These are phyloP conservation scores for Pelodiscus sinensis DNA, from an alignment of 2,113 vertebrate genomes.

Conservation along the genomic window DNA sequence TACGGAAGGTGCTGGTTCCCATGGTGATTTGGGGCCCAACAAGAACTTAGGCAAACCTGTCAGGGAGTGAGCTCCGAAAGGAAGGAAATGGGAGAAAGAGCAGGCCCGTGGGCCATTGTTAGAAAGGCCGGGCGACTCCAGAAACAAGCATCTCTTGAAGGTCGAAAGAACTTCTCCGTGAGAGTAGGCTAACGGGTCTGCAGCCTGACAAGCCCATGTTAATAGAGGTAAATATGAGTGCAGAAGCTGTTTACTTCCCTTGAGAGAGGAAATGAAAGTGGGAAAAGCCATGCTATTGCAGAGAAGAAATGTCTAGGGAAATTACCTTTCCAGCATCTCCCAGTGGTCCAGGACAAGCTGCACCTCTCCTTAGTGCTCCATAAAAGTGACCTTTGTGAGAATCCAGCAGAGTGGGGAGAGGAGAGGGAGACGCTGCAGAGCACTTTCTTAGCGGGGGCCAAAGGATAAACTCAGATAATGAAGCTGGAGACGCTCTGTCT, in stretches of 20 bases:
- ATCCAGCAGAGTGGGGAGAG: fast-evolving
- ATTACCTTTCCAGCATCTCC: fast-evolving
- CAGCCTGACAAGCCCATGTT: background rate
- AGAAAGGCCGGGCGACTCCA: background rate
- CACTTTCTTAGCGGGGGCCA: background rate
- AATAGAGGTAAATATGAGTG: fast-evolving
- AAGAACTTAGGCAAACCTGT: background rate
- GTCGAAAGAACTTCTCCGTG: background rate
- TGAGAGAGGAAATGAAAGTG: no score
- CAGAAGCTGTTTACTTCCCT: background rate
- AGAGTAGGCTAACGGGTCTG: background rate
- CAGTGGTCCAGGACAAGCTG: background rate
- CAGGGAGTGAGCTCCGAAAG: background rate
- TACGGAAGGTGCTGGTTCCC: background rate
- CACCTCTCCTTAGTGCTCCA: background rate
- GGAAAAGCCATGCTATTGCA: background rate
- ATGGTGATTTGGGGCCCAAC: background rate
- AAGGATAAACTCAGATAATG: background rate
- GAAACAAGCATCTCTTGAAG: background rate
- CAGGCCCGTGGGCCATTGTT: background rate
- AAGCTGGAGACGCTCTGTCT: background rate
- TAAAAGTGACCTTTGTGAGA: fast-evolving
- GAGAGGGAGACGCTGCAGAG: fast-evolving
- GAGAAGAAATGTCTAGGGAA: background rate
- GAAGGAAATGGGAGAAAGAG: background rate